Evolutionary conservation across 2,113 vertebrate species (phyloP).

Genomic region (Tichodroma muraria): DNA sequence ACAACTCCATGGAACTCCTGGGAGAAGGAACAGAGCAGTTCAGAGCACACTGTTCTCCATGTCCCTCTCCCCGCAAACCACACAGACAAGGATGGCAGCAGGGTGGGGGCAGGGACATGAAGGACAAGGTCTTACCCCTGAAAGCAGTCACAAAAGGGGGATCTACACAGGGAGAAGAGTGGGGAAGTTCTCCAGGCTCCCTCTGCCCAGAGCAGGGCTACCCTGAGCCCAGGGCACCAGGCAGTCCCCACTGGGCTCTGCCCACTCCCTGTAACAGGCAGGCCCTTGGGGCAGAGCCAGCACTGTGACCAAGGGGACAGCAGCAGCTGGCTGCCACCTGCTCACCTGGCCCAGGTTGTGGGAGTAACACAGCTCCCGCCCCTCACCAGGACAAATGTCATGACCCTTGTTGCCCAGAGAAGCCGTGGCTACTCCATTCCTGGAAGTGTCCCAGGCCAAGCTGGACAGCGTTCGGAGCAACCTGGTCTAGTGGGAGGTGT

Average conservation of each 20-base stretch:
- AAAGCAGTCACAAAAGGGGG: neutral
- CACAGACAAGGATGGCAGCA: fast-evolving
- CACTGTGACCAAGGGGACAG: neutral
- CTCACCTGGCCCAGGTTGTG: neutral
- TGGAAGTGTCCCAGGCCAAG: neutral
- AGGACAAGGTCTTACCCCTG: neutral
- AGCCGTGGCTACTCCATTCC: neutral
- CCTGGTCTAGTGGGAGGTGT: neutral
- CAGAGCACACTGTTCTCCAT: neutral
- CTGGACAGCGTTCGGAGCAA: neutral
- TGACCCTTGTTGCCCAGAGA: neutral
- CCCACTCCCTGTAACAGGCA: fast-evolving
- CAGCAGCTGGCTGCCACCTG: neutral
- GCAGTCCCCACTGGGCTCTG: neutral
- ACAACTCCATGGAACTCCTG: neutral
- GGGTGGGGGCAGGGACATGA: no score
- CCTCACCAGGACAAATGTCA: no score
- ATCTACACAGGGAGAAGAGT: neutral
- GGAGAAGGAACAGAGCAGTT: neutral
- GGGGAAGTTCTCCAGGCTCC: neutral
- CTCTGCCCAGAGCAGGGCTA: neutral
- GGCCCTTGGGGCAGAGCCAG: neutral
- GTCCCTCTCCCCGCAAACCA: neutral
- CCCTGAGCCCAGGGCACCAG: neutral
- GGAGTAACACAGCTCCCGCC: neutral